Base-by-base conservation (phyloP, 2,797 vertebrate genomes). In the Coendou prehensilis region DNA sequence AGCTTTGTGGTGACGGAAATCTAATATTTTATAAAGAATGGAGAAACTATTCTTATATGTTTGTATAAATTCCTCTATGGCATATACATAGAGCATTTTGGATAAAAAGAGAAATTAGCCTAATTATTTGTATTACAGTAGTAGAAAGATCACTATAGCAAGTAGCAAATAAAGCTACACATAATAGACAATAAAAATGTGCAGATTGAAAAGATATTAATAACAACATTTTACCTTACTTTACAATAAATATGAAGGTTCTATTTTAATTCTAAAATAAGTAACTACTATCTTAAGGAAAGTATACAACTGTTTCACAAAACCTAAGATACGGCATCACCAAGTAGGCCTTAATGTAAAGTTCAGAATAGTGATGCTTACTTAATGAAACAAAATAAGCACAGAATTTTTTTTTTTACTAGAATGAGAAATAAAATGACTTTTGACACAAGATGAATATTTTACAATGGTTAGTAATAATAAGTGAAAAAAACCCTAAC, bases 121-220 rank as follows among this genome's bases (percentile, higher is more conserved):
- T 52, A 87, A 76, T 54, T 33, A 9, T 79, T 95, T 94, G 26
- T 30, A 85, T 67, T 57, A 61, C 0, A 79, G 15, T 28, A 64
- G 9, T n/a, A 47, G 41, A 83, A 95, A 91, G 6, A 56, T 20
- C 22, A 91, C 14, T 52, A 23, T 22, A 67, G 18, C 11, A 7
- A n/a, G n/a, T n/a, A 94, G 18, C 11, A 92, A 93, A 52, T 80
- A 93, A 82, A 33, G 37, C 54, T 81, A 33, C 7, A 37, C 26
- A 17, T 64, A 85, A 73, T 18, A 73, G 30, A 76, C 15, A 92
- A 57, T 94, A 92, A 88, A 97, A 85, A 87, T 33, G 2, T n/a
- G 8, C 30, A 82, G n/a, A n/a, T 1, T 89, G 8, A 80, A 83
- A 54, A 80, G 64, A 92, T 30, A 15, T 76, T 80, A 30, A 86